These are phyloP conservation scores for Lepidochrysops patricia DNA, from an alignment of 2,888 invertebrate genomes.

Conservation along the genomic window DNA sequence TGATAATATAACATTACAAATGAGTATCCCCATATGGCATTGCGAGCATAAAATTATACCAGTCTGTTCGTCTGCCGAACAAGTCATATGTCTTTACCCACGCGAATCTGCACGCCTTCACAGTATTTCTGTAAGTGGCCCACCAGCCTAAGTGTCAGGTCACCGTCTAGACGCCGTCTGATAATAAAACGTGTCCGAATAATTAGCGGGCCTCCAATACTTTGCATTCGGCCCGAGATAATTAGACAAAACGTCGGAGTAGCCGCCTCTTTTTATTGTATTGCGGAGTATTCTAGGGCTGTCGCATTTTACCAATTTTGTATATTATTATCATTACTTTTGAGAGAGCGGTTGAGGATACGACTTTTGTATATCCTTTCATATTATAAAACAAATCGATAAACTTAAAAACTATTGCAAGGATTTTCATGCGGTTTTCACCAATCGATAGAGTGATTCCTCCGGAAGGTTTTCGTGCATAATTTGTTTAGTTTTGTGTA, in stretches of 20 bases:
- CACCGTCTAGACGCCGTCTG: conserved; percentile 35
- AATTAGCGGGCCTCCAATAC: conserved; percentile 34
- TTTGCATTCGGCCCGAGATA: conserved; percentile 34
- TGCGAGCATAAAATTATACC: not conserved
- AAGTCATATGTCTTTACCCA: not conserved
- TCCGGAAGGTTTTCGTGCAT: no score
- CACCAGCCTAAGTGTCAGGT: conserved; percentile 10
- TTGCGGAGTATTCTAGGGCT: conserved; percentile 31
- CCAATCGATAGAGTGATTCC: no score
- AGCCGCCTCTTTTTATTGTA: conserved; percentile 28
- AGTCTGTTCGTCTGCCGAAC: not conserved
- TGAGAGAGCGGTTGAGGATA: not conserved
- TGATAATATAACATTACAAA: no score
- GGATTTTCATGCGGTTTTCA: no score
- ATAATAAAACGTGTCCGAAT: conserved; percentile 32
- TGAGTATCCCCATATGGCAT: not conserved
- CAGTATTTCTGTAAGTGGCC: conserved; percentile 6
- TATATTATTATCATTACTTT: not conserved
- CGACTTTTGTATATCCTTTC: no score
- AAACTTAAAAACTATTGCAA: no score
- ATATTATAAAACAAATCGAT: no score
- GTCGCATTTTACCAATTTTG: conserved; percentile 15
- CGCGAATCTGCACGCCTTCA: not conserved
- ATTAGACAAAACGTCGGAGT: conserved; percentile 27
- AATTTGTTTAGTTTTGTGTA: no score